Evolutionary conservation across 2,797 vertebrate species (phyloP).

Genomic region (Podarcis siculus): DNA sequence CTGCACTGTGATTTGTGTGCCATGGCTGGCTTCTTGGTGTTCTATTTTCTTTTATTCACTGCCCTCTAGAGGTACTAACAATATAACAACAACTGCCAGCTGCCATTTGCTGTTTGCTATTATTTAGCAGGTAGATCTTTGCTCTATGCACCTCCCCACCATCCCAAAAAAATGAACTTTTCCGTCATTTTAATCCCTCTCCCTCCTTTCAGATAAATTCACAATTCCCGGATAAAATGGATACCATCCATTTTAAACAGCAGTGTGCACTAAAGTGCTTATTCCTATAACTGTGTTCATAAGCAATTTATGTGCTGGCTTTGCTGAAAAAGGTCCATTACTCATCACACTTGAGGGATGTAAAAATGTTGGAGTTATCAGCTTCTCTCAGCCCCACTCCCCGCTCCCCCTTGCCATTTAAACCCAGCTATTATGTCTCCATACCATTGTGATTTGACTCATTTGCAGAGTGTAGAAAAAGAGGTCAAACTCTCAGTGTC

Average conservation of each 20-base stretch:
- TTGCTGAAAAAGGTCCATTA: conserved; percentile 12
- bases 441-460: not conserved
- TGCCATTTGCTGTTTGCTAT: not conserved
- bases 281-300: not conserved
- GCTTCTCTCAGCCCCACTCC: not conserved
- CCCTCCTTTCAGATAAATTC: not conserved
- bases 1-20: conserved; percentile 21
- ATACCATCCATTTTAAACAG: conserved; percentile 17
- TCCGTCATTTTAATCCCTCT: not conserved
- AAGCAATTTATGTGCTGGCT: not conserved
- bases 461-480: not conserved
- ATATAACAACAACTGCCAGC: conserved; percentile 1
- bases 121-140: not conserved
- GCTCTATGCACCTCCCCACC: not conserved
- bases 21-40: conserved; percentile 29
- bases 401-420: not conserved
- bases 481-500: not conserved
- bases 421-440: not conserved
- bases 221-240: not conserved
- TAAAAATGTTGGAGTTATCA: not conserved
- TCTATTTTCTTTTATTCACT: conserved; percentile 71
- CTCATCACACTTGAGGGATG: not conserved
- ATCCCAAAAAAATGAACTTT: not conserved
- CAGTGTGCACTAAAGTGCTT: not conserved
- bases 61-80: conserved; percentile 69